Base-by-base conservation (phyloP, 2,113 vertebrate genomes). In the Mugil cephalus region DNA sequence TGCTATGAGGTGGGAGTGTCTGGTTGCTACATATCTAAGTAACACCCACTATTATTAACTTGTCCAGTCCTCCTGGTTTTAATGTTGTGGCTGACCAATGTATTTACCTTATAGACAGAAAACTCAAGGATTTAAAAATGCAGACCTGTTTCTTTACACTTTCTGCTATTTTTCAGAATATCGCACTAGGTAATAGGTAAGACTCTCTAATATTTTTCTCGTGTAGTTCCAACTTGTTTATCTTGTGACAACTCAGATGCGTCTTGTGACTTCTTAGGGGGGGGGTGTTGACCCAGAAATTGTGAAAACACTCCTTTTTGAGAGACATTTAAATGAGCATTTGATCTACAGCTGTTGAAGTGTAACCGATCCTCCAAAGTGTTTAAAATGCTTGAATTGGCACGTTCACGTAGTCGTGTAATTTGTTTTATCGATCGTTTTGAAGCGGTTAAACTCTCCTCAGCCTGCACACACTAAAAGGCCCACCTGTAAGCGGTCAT, bases 401-500 rank as follows among this genome's bases (percentile, higher is more conserved):
- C n/a, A 13, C 34, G 6, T 59, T 11, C 11, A 62, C n/a, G 10
- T 30, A 3, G 24, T 30, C 24, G 24, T 5, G 5, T 30, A 30
- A 30, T 30, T 30, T 30, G 3, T 30, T 30, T 30, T 5, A 30
- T 30, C 5, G 24, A 30, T 30, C 24, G 5, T 30, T 30, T 30
- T 30, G 5, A 30, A 30, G n/a, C 5, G 24, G 3, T 30, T 30
- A 30, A 30, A 30, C 24, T 5, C 24, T 30, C 87, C 82, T 62
- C 81, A 69, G 88, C 86, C 89, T 91, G 82, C 90, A 93, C 87
- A 75, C 78, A 79, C 80, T 39, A 50, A 70, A 47, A 30, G 24
- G 74, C 86, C 87, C 89, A 59, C 66, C 86, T 91, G 92, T 90
- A 94, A 90, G 91, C 92, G 93, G 81, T 87, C 66, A 68, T 89